Evolutionary conservation across 2,113 vertebrate genomes (phyloP).

Genomic region (Leiothrix lutea): DNA sequence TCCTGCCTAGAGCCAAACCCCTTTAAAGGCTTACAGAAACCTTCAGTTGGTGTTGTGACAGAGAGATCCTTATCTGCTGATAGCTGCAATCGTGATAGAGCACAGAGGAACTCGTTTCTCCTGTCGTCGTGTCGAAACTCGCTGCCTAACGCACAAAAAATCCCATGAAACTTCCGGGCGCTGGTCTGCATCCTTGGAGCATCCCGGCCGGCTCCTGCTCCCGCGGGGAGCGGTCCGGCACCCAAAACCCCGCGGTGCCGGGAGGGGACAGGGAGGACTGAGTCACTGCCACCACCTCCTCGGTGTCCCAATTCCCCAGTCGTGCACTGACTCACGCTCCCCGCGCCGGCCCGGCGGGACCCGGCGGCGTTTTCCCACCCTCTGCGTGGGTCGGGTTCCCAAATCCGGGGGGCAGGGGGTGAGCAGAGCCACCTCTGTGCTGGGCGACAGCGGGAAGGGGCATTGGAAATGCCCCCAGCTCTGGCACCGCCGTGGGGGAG

Average conservation of each 20-base stretch:
- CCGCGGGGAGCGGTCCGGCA: background rate
- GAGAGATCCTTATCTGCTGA: slow-evolving; percentile 29
- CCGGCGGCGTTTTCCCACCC: background rate
- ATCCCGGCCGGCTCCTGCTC: background rate
- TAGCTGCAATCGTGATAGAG: background rate
- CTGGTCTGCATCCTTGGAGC: background rate
- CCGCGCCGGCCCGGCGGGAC: background rate
- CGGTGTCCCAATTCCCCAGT: background rate
- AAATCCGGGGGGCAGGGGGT: accelerated
- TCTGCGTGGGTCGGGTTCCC: background rate
- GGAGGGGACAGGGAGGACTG: background rate
- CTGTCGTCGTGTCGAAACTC: background rate
- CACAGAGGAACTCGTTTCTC: background rate
- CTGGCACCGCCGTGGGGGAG: background rate
- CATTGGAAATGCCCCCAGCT: accelerated
- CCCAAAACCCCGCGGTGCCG: background rate
- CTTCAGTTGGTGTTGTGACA: background rate
- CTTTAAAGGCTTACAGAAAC: background rate
- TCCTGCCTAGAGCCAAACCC: background rate
- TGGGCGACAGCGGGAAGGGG: too few species aligned
- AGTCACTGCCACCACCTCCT: background rate
- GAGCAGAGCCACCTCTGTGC: background rate
- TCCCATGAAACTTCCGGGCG: background rate
- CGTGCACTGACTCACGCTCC: background rate
- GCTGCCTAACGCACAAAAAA: background rate